A percentile compares a stretch with the other conserved stretches of the same genome.
These are phyloP conservation scores for Cosmia trapezina DNA, from an alignment of 2,888 invertebrate species.

Conservation along the genomic window DNA sequence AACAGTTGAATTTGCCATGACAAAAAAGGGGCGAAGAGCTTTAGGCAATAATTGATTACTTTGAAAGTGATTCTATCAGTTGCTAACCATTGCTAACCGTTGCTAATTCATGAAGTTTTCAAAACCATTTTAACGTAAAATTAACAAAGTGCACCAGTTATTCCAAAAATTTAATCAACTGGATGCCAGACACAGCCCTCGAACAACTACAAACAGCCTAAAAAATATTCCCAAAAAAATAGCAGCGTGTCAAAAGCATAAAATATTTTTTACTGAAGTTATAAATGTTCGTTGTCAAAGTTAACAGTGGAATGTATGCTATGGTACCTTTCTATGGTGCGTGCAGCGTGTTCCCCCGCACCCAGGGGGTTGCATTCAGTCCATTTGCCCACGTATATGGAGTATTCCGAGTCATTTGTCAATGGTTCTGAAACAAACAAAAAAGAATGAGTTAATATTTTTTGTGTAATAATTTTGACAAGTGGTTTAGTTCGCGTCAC, in stretches of 20 bases:
- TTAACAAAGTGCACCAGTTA: background rate
- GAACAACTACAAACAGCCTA: background rate
- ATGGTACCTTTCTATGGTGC: constrained; percentile 77
- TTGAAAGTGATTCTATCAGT: background rate
- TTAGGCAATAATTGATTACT: background rate
- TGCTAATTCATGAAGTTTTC: background rate
- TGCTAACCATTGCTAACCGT: background rate
- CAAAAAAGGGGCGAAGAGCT: background rate
- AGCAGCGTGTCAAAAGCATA: background rate
- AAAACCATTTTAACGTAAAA: background rate
- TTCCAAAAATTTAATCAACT: background rate
- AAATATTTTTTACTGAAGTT: constrained; percentile 27
- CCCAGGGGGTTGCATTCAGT: constrained; percentile 79
- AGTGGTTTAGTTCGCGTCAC: too few relatives aligned
- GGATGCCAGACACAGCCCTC: background rate
- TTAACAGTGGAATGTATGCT: constrained; percentile 30
- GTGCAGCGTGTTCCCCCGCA: constrained; percentile 75
- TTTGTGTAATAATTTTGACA: too few relatives aligned
- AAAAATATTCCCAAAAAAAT: constrained; percentile 17
- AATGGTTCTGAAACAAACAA: constrained; percentile 70
- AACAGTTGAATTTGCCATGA: too few relatives aligned
- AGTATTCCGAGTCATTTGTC: constrained; percentile 74
- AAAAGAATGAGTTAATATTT: background rate
- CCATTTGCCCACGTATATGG: constrained; percentile 84
- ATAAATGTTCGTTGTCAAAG: constrained; percentile 37